These are phyloP conservation scores for Phyllopteryx taeniolatus DNA, from an alignment of 2,113 vertebrate genomes.

Conservation along the genomic window DNA sequence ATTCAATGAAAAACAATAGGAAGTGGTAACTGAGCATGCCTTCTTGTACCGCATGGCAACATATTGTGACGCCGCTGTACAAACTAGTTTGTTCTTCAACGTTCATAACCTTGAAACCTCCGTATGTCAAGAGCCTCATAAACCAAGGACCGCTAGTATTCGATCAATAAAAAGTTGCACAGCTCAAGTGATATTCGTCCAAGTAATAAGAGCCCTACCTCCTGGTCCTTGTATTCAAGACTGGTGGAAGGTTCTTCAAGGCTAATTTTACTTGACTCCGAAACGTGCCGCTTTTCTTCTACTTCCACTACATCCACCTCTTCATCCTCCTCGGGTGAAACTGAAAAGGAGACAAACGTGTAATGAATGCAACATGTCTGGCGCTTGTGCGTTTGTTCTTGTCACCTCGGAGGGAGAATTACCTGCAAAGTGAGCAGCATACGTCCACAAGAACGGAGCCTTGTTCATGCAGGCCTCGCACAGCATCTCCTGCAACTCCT, in stretches of 20 bases:
- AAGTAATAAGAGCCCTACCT: conserved; percentile 41
- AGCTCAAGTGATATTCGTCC: no score
- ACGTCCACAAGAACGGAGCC: conserved; percentile 87
- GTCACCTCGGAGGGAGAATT: neutral
- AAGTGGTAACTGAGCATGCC: no score
- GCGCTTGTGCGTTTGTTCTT: neutral
- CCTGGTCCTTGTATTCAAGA: conserved; percentile 55
- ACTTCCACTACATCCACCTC: conserved; percentile 57
- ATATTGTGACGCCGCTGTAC: no score
- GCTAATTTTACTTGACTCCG: conserved; percentile 13
- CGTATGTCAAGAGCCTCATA: no score
- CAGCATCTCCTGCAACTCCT: conserved; percentile 92
- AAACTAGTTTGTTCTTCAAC: no score
- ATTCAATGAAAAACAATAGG: no score
- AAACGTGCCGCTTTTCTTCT: neutral
- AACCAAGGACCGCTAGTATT: no score
- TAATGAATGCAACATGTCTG: neutral
- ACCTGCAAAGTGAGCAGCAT: conserved; percentile 82
- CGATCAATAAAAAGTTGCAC: no score
- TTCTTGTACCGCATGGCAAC: no score
- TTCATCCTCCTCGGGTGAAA: conserved; percentile 63
- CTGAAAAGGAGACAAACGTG: conserved; percentile 42
- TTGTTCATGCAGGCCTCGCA: conserved; percentile 89
- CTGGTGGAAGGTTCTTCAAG: conserved; percentile 73
- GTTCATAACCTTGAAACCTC: no score